Evolutionary conservation across 2,797 vertebrate species (phyloP), one percentile per base, ranked within the genome.

Genomic region (Ciconia nigra): DNA sequence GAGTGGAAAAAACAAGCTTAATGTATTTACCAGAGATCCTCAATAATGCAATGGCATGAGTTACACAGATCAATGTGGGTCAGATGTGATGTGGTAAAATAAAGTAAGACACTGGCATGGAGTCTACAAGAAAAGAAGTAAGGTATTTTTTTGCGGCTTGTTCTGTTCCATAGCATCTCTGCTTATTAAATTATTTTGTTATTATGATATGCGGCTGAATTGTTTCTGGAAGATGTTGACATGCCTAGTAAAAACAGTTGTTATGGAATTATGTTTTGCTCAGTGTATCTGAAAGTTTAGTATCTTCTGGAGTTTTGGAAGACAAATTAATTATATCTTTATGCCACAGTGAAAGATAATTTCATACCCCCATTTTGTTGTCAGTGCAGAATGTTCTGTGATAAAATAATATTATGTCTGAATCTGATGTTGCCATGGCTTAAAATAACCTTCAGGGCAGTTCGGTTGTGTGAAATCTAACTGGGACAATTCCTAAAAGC

Each of bases 371-470:
- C 18, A 6, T 89, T 92, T 85, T 77, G 83, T 87, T 83, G 72
- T 62, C 78, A 80, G 61, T 67, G 63, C 67, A 87, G 61, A 94
- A 94, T 19, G 37, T 93, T 90, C 88, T 93, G 35, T 2, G 8
- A 85, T 59, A 79, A 65, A 55, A 19, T 41, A 78, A 65, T 89
- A 84, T 35, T 83, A 84, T 73, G 59, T 85, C 71, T 87, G 83
- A 96, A 84, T 54, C 58, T 83, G 49, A 85, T 79, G 69, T 61
- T 85, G 42, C 3, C 2, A 83, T 35, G 52, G 57, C 81, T 95
- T 95, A 95, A 94, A 97, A 96, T 91, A 96, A 79, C 76, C 81
- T 87, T 63, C 66, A 67, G 74, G 83, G 81, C 71, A 89, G 44
- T 71, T 92, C 0, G 0, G 67, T 29, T 92, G 15, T 51, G 21